Evolutionary conservation across 2,888 invertebrate genomes (phyloP).

Genomic region (Dastarcus helophoroides): DNA sequence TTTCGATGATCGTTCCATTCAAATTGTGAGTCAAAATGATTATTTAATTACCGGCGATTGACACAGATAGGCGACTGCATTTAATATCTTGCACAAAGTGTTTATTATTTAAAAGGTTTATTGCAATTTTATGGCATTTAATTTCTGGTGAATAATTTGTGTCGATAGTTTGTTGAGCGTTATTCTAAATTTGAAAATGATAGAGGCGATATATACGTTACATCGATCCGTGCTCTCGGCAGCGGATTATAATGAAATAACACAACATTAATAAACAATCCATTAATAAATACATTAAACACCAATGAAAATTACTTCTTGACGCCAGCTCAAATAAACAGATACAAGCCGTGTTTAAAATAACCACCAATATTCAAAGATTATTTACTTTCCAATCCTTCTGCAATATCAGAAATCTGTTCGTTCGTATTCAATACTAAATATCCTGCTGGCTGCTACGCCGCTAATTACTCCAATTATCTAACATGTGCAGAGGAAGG

Average conservation of each 20-base stretch:
- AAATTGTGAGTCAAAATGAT: too few species aligned
- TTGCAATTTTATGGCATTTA: too few species aligned
- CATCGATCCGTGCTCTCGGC: constrained; percentile 17
- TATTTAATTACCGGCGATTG: too few species aligned
- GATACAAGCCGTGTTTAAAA: constrained; percentile 22
- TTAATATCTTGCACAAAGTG: too few species aligned
- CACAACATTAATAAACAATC: constrained; percentile 33
- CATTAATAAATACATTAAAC: constrained; percentile 36
- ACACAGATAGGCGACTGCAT: too few species aligned
- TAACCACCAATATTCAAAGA: constrained; percentile 16
- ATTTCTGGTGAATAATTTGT: too few species aligned
- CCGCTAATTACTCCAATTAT: too few species aligned
- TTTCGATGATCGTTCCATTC: too few species aligned
- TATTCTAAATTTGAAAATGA: constrained; percentile 18
- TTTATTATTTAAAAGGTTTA: too few species aligned
- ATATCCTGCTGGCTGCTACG: too few species aligned
- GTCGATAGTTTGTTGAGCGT: too few species aligned
- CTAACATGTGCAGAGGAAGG: too few species aligned
- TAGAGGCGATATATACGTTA: constrained; percentile 13
- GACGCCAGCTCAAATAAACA: constrained; percentile 36
- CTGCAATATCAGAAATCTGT: constrained; percentile 21
- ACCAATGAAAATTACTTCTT: constrained; percentile 29
- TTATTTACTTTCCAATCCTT: constrained; percentile 15
- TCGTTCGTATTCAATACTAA: constrained; percentile 25
- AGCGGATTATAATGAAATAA: constrained; percentile 28